A percentile compares a stretch with the other conserved stretches of the same genome.
These are phyloP conservation scores for Ametastegia equiseti DNA, from an alignment of 2,888 invertebrate species.

Conservation along the genomic window DNA sequence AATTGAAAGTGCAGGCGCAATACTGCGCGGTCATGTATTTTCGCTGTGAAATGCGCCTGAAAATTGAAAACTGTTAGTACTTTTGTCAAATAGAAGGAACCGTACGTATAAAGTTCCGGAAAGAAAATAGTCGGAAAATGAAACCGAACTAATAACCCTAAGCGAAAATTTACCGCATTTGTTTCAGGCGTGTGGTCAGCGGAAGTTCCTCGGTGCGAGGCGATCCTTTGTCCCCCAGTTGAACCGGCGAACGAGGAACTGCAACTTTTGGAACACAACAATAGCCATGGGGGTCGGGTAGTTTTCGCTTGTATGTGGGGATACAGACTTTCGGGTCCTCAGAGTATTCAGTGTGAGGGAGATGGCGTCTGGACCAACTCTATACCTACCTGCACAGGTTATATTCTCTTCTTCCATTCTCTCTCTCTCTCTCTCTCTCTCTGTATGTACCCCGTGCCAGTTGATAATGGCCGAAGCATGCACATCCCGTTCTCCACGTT, in stretches of 20 bases:
- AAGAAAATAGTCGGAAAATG: neutral
- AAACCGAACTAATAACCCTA: neutral
- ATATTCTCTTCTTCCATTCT: constrained; percentile 63
- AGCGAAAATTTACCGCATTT: constrained; percentile 35
- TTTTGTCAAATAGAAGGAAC: neutral
- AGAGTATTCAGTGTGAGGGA: constrained; percentile 88
- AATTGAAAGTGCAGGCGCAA: too few relatives aligned
- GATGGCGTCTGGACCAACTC: constrained; percentile 89
- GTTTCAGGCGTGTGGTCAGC: constrained; percentile 87
- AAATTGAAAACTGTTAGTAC: neutral
- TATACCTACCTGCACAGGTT: constrained; percentile 87
- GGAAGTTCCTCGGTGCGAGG: constrained; percentile 84
- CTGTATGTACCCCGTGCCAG: too few relatives aligned
- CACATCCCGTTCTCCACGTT: neutral
- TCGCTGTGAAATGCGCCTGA: neutral
- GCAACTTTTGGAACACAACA: constrained; percentile 87
- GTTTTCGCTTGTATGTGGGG: constrained; percentile 92
- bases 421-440: neutral
- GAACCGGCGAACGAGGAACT: constrained; percentile 84
- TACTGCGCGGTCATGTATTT: neutral
- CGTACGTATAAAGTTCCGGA: neutral
- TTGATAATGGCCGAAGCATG: neutral
- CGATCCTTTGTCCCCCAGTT: constrained; percentile 87
- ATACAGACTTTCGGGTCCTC: constrained; percentile 86
- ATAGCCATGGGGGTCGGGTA: constrained; percentile 88